Base-by-base conservation (phyloP, 1,140 invertebrate genomes). In the Atopsyche davidsoni region DNA sequence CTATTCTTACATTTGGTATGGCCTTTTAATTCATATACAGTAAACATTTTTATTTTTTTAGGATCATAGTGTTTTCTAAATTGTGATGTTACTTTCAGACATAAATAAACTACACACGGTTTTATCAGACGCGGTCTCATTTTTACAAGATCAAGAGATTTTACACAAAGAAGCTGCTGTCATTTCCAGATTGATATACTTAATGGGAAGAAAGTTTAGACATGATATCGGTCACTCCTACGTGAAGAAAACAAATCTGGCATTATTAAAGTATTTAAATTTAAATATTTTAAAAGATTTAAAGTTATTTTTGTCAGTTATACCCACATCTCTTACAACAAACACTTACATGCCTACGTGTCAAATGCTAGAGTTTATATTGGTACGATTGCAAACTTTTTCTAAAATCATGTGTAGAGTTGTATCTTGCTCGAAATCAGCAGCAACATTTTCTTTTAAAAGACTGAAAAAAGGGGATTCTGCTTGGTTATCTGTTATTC, bases 191-290 rank as follows among this genome's bases (percentile, higher is more conserved):
- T 62, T 80, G 56, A 64, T 79, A 24, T 81, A 81, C 53, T 72
- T 78, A 54, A 77, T 76, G 67, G 78, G 79, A 57, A 73, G 68
- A 39, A 80, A 80, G 65, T 79, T 80, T 60, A 67, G 78, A 25
- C 69, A 64, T 53, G 79, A 80, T 47, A 80, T 79, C 50, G 79
- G 79, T 2, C 68, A 77, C 23, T 75, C 75, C 54, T 68, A 67
- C 47, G 75, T 80, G 59, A 74, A 70, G 57, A 79, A 76, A 63
- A 65, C 79, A 0, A 76, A 78, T 39, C 67, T 69, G 52, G 71
- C 74, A 2, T 55, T 81, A 25, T 60, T 73, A 11, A 78, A 73
- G 62, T 79, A 78, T 59, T 64, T 77, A 21, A 60, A 60, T 7
- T 49, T 80, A 25, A 63, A 68, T 36, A 47, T 80, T 9, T 57